Base-by-base conservation (phyloP, 2,113 vertebrate genomes). In the Hyperopisus bebe region DNA sequence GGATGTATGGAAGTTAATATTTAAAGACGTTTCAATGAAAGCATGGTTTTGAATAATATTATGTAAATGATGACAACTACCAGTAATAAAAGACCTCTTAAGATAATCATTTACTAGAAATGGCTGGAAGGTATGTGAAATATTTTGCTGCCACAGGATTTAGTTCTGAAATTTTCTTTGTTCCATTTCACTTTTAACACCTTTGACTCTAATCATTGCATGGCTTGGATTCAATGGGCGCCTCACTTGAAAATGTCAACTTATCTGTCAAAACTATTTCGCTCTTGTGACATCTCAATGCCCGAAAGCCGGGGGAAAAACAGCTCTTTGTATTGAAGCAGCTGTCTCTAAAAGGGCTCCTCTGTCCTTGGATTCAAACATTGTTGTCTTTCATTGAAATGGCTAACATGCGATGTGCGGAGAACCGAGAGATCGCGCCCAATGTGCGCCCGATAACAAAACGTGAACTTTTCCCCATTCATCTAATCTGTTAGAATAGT, bases 221-320 rank as follows among this genome's bases (percentile, higher is more conserved):
- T 19, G 44, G 42, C 58, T 51, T 84, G 47, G 58, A 87, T 84
- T 82, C 58, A 51, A 47, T n/a, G 58, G 55, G 46, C 86, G 58
- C 86, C 53, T 44, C 80, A 85, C 50, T 87, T 86, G 55, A 90
- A 90, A 89, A 90, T 86, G 55, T 86, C 83, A 86, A 48, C 6
- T 86, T 86, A 47, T 86, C 82, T 86, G 51, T 89, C 31, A 83
- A 89, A 82, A 55, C 42, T 48, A 58, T 86, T 90, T 74, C 9
- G 27, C 89, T 86, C 55, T 51, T 83, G 85, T 87, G 85, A 87
- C 85, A 87, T 87, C 85, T 87, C 48, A 87, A 87, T 46, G 47
- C 46, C 58, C 21, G 21, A 70, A 70, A 44, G 27, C 55, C 48
- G 3, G 51, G 10, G n/a, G 55, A 83, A 83, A 42, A 89, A 74